Conservation (phyloP, 2,888 invertebrate genomes). For the Bruchidius siliquastri region DNA sequence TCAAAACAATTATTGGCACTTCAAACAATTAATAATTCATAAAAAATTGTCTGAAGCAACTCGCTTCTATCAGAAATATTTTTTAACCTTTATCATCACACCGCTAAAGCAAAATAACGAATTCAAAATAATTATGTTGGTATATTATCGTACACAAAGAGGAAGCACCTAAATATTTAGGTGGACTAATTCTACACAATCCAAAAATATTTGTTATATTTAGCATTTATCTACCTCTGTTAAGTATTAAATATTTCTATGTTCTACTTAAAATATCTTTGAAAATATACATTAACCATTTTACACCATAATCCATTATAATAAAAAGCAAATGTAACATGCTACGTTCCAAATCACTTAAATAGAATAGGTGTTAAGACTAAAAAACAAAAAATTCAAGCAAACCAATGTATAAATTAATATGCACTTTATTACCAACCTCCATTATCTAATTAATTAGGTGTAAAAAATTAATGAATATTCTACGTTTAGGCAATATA, state of each 20-base stretch:
- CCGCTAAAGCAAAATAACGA: too few species aligned
- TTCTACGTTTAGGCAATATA: slow-evolving; percentile 24
- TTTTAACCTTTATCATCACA: too few species aligned
- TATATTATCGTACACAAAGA: not conserved
- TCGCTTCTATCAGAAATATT: too few species aligned
- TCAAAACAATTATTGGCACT: too few species aligned
- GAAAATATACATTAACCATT: slow-evolving; percentile 11
- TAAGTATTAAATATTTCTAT: slow-evolving; percentile 39
- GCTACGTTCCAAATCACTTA: not conserved
- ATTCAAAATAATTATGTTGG: not conserved
- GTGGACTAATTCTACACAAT: slow-evolving; percentile 39
- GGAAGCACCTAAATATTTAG: not conserved
- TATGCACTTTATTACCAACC: not conserved
- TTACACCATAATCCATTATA: slow-evolving; percentile 13
- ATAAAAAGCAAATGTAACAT: not conserved
- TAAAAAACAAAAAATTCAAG: not conserved
- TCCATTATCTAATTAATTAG: not conserved
- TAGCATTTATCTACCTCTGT: slow-evolving; percentile 37
- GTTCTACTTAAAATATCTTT: slow-evolving; percentile 26
- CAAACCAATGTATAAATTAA: not conserved
- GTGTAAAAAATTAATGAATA: slow-evolving; percentile 11
- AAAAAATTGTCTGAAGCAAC: too few species aligned
- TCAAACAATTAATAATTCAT: too few species aligned
- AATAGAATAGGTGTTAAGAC: slow-evolving; percentile 7
- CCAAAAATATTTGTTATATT: slow-evolving; percentile 46